Conservation (phyloP, 2,888 invertebrate genomes). For the Drosophila kokeensis region DNA sequence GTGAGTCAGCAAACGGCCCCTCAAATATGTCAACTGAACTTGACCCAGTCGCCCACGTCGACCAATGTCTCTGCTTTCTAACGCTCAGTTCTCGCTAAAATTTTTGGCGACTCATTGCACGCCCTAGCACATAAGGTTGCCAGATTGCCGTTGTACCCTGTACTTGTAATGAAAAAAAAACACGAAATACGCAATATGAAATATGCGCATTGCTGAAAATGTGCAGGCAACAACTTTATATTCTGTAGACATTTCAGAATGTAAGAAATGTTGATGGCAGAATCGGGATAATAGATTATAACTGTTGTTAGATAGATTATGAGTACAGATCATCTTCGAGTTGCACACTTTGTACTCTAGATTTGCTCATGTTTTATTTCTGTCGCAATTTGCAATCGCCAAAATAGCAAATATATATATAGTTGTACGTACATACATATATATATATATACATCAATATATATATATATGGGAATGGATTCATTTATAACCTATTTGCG, state of each 20-base stretch:
- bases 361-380: conserved; percentile 40
- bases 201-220: not conserved
- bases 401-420: conserved; percentile 40
- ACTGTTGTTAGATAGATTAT: not conserved
- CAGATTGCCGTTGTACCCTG: conserved; percentile 1
- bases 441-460: not conserved
- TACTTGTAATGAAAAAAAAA: no score
- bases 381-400: conserved; percentile 58
- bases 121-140: not conserved
- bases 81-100: conserved; percentile 16
- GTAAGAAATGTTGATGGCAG: not conserved
- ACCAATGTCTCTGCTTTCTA: conserved; percentile 38
- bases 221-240: no score
- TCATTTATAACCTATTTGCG: not conserved
- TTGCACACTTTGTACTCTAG: not conserved
- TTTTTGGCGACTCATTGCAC: conserved; percentile 20
- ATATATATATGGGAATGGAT: not conserved
- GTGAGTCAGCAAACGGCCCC: conserved; percentile 54
- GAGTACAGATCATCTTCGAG: not conserved
- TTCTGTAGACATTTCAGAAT: not conserved
- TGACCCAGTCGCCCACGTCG: conserved; percentile 73
- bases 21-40: conserved; percentile 67
- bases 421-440: conserved; percentile 24
- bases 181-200: not conserved
- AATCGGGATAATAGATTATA: not conserved